A percentile compares a stretch with the other conserved stretches of the same genome.
phyloP scores from a whole-genome alignment of 2,113 vertebrate species.

The Numida meleagris region DNA sequence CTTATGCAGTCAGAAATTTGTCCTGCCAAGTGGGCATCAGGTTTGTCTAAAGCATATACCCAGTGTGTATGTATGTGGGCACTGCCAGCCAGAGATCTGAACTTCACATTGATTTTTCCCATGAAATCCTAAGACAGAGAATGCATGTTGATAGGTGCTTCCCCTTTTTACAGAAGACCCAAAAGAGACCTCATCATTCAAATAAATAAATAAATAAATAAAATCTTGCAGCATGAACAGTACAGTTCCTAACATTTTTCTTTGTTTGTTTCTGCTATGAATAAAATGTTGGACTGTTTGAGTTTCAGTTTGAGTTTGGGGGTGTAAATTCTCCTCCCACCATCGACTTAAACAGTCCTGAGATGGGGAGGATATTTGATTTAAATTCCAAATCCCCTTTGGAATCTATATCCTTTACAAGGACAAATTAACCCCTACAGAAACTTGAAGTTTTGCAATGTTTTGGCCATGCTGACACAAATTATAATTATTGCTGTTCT shows the following conservation, averaged over 20 bases:
- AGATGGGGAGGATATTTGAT: neutral
- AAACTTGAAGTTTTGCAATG: neutral
- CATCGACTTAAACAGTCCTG: neutral
- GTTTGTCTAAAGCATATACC: conserved; percentile 41
- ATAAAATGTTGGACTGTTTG: neutral
- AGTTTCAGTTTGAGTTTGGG: neutral
- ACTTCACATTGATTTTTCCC: conserved; percentile 24
- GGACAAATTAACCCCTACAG: neutral
- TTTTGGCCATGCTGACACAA: neutral
- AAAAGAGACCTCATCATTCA: neutral
- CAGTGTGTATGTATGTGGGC: neutral
- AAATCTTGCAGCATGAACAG: neutral
- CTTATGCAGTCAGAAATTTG: conserved; percentile 47
- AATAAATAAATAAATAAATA: neutral
- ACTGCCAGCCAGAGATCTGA: conserved; percentile 54
- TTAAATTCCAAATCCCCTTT: neutral
- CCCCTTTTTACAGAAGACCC: conserved; percentile 18
- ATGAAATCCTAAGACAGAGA: neutral
- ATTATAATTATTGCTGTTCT: neutral
- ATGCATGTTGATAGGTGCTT: conserved; percentile 22
- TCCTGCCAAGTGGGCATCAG: conserved; percentile 58
- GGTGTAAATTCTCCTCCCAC: neutral
- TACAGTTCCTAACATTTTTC: neutral
- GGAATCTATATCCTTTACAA: neutral
- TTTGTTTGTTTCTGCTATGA: neutral